Evolutionary conservation across 1,140 invertebrate genomes (phyloP).

Genomic region (Micrasema longulum): DNA sequence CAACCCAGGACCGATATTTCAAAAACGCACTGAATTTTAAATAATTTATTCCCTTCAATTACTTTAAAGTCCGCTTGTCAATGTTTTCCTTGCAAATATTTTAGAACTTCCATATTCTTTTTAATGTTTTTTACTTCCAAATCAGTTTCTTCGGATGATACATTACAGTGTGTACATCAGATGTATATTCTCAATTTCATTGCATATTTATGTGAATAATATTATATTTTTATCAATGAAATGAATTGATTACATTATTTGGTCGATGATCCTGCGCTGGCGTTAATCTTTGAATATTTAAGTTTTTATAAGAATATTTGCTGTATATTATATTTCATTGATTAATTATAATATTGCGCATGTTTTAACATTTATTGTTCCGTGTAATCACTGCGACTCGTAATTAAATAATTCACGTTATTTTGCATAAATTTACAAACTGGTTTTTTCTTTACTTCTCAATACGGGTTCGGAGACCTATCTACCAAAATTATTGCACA

Average conservation of each 20-base stretch:
- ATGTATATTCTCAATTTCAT: too few species aligned
- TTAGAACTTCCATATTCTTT: too few species aligned
- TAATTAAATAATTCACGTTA: conserved; percentile 29
- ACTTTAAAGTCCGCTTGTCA: not conserved
- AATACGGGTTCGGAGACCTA: conserved; percentile 10
- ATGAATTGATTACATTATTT: not conserved
- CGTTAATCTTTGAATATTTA: conserved; percentile 2
- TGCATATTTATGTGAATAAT: too few species aligned
- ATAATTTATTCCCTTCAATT: conserved; percentile 31
- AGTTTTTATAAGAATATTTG: conserved; percentile 2
- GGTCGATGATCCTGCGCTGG: conserved; percentile 13
- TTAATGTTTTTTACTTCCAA: too few species aligned
- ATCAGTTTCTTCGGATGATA: too few species aligned
- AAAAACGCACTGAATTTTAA: conserved; percentile 11
- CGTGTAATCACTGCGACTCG: not conserved
- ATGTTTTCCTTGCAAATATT: conserved; percentile 18
- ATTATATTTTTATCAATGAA: too few species aligned
- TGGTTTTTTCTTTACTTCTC: conserved; percentile 13
- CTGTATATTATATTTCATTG: conserved; percentile 14
- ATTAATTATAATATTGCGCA: not conserved
- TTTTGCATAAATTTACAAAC: conserved; percentile 32
- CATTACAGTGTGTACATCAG: too few species aligned
- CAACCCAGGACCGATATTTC: not conserved
- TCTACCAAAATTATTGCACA: conserved; percentile 12
- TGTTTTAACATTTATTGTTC: conserved; percentile 3